Conservation (phyloP, 2,888 invertebrate genomes). For the Coenonympha glycerion region DNA sequence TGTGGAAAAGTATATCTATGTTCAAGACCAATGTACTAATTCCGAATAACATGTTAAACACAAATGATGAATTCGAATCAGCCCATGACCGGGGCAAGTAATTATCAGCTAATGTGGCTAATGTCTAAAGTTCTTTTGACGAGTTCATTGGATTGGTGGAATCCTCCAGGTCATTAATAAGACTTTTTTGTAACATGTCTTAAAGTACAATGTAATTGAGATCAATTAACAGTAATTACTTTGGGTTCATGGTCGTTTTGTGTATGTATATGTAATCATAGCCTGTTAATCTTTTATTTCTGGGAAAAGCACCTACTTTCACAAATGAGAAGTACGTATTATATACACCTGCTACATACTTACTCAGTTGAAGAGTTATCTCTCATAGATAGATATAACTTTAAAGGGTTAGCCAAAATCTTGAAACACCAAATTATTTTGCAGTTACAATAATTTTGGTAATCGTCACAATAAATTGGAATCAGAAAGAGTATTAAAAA, state of each 20-base stretch:
- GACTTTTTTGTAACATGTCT: conserved; percentile 33
- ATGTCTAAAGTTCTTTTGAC: conserved; percentile 64
- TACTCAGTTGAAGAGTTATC: no score
- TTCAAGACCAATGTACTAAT: conserved; percentile 29
- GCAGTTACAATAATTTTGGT: no score
- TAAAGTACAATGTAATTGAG: conserved; percentile 5
- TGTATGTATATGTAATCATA: neutral
- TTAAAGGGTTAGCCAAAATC: no score
- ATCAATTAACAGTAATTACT: conserved; percentile 11
- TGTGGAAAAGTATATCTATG: neutral
- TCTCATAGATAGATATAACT: no score
- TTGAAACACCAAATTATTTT: no score
- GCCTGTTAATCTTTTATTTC: neutral
- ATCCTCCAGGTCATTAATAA: conserved; percentile 49
- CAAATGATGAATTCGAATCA: conserved; percentile 68
- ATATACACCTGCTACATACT: no score
- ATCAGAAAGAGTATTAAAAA: no score
- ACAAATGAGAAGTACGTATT: neutral
- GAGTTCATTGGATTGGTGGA: conserved; percentile 53
- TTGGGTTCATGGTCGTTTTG: neutral
- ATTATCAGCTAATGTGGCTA: conserved; percentile 69
- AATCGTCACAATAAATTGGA: no score
- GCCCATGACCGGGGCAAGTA: conserved; percentile 61
- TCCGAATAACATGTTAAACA: conserved; percentile 67
- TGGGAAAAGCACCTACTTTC: neutral